phyloP scores from a whole-genome alignment of 2,113 vertebrate species.

The Scartelaos histophorus region DNA sequence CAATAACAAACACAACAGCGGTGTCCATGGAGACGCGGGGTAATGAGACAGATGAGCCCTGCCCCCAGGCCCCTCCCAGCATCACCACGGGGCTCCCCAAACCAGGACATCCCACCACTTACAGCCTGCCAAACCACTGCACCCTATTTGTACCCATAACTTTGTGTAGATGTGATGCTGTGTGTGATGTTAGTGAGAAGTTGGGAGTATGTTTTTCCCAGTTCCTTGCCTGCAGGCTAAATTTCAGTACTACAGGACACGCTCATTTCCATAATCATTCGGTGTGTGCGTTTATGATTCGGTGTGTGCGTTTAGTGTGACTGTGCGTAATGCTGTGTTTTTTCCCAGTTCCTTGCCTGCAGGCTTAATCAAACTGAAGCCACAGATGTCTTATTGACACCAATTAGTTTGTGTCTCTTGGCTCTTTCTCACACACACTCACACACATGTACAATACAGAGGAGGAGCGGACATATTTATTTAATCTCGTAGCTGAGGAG shows the following conservation, averaged over 20 bases:
- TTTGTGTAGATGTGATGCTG: not conserved
- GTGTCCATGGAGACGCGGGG: constrained; percentile 56
- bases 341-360: constrained; percentile 62
- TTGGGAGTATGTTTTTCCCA: not conserved
- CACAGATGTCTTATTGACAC: constrained; percentile 76
- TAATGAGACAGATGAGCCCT: constrained; percentile 72
- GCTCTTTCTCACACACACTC: constrained; percentile 17
- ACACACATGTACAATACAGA: constrained; percentile 17
- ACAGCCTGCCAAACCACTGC: not conserved
- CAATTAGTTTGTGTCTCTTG: constrained; percentile 69
- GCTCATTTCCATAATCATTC: constrained; percentile 14
- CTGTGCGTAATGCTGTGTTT: constrained; percentile 33
- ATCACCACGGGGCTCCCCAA: constrained; percentile 50
- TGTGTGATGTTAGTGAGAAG: not conserved
- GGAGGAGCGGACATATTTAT: constrained; percentile 14
- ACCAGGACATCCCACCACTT: not conserved
- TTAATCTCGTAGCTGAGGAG: constrained; percentile 19
- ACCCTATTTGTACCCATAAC: not conserved
- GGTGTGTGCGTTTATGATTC: constrained; percentile 1
- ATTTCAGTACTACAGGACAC: not conserved
- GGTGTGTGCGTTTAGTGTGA: constrained; percentile 13
- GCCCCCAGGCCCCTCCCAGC: constrained; percentile 63
- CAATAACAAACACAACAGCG: constrained; percentile 62
- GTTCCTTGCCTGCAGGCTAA: constrained; percentile 1
- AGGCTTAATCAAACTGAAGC: constrained; percentile 72